Evolutionary conservation across 2,797 vertebrate genomes (phyloP), one percentile per base, ranked within the genome.

Genomic region (Karalla daura): DNA sequence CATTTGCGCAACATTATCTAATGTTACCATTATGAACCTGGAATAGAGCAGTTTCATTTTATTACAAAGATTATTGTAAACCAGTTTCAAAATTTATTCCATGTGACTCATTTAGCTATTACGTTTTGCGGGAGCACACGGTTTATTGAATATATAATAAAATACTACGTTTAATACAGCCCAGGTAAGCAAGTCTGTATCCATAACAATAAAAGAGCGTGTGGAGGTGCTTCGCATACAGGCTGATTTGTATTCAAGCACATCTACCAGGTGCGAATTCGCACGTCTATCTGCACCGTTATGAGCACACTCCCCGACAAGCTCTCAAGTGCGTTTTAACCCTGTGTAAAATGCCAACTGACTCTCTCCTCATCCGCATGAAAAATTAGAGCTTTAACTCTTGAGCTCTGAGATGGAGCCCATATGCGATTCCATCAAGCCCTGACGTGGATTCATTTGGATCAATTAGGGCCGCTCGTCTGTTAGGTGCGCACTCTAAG

Each of bases 391-490:
- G 68, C 71, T 81, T 82, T 84, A 86, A 78, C 77, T 82, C 83
- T 66, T 56, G 51, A 80, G 85, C 85, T 67, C 66, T 23, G 71
- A 83, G 70, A 85, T 66, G 80, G 67, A 78, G 77, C 74, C 28
- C 69, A 20, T 18, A 51, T 58, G 49, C 36, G 72, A 86, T 89
- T 90, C 88, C 80, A 91, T 92, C 88, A 91, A 89, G 86, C 67
- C 61, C 75, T 61, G 85, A 87, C 83, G 65, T 74, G 80, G 88
- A 90, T 92, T 92, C 83, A 86, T 93, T 91, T 89, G 87, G 88
- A 91, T 92, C 89, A 93, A 92, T 93, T 90, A 92, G 86, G 80
- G 64, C 60, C 11, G 70, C 88, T 89, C 85, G 81, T 92, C 89
- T 88, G 89, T 90, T 88, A 87, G 80, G 86, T 86, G 70, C 73